Evolutionary conservation across 2,888 invertebrate species (phyloP).

Genomic region (Thymelicus acteon): DNA sequence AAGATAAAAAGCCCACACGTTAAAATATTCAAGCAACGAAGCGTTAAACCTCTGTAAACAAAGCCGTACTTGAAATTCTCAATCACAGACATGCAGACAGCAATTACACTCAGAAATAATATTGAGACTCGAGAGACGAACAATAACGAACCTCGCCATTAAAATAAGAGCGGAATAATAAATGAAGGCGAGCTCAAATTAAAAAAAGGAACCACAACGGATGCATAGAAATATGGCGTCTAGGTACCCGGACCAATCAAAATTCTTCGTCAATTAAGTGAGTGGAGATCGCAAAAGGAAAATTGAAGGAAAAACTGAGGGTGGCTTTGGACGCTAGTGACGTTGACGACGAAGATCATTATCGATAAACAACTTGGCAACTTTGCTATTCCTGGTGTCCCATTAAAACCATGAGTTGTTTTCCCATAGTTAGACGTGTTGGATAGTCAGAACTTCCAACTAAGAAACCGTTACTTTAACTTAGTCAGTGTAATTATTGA

Average conservation of each 20-base stretch:
- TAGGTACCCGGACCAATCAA: conserved; percentile 76
- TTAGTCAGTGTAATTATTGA: too few relatives aligned
- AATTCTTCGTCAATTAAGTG: conserved; percentile 84
- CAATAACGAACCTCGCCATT: conserved; percentile 82
- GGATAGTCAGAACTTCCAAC: background rate
- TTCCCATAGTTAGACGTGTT: too few relatives aligned
- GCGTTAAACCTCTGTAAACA: conserved; percentile 29
- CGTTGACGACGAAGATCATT: conserved; percentile 29
- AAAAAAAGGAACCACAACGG: conserved; percentile 60
- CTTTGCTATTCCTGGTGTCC: background rate
- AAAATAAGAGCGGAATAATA: conserved; percentile 83
- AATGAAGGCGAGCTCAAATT: conserved; percentile 70
- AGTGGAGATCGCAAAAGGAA: conserved; percentile 82
- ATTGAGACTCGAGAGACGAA: conserved; percentile 65
- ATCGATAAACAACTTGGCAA: conserved; percentile 7
- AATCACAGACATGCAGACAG: conserved; percentile 44
- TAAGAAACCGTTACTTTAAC: background rate
- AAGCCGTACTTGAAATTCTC: conserved; percentile 33
- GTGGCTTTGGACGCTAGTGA: conserved; percentile 64
- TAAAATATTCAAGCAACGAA: conserved; percentile 26
- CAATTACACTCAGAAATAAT: conserved; percentile 79
- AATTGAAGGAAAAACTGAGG: conserved; percentile 83
- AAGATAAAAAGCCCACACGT: conserved; percentile 11
- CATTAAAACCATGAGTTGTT: too few relatives aligned
- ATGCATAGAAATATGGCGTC: conserved; percentile 81